Evolutionary conservation across 2,888 invertebrate species (phyloP).

Genomic region (Celastrina argiolus): DNA sequence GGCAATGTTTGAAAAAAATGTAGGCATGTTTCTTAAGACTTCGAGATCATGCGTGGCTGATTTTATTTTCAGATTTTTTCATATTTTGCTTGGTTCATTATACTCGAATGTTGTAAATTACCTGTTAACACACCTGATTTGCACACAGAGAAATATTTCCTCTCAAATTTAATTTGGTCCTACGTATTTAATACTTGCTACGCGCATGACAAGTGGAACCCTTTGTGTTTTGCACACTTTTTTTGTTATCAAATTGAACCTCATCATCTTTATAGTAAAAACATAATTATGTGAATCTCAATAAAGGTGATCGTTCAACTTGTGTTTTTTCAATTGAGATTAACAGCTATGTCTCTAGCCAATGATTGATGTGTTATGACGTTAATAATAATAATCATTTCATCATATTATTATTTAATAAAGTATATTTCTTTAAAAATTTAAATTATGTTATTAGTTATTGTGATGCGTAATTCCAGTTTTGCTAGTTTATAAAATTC

Average conservation of each 20-base stretch:
- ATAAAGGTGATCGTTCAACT: not conserved
- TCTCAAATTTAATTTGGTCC: not conserved
- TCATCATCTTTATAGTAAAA: not conserved
- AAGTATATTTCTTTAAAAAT: not conserved
- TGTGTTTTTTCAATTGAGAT: not conserved
- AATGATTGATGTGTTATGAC: conserved; percentile 10
- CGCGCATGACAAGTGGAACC: not conserved
- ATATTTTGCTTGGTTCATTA: not conserved
- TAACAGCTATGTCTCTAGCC: not conserved
- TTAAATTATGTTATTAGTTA: not conserved
- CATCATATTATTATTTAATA: no score
- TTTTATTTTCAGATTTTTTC: not conserved
- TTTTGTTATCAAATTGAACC: not conserved
- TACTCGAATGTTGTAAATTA: not conserved
- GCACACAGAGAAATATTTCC: not conserved
- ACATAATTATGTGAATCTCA: not conserved
- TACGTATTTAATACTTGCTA: not conserved
- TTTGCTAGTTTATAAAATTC: not conserved
- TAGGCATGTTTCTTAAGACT: no score
- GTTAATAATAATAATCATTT: conserved; percentile 4
- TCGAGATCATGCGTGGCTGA: not conserved
- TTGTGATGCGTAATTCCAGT: not conserved
- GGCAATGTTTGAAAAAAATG: no score
- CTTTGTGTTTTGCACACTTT: not conserved
- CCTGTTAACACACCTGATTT: not conserved